Conservation (phyloP, 2,113 vertebrate species). For the Megaleporinus macrocephalus region DNA sequence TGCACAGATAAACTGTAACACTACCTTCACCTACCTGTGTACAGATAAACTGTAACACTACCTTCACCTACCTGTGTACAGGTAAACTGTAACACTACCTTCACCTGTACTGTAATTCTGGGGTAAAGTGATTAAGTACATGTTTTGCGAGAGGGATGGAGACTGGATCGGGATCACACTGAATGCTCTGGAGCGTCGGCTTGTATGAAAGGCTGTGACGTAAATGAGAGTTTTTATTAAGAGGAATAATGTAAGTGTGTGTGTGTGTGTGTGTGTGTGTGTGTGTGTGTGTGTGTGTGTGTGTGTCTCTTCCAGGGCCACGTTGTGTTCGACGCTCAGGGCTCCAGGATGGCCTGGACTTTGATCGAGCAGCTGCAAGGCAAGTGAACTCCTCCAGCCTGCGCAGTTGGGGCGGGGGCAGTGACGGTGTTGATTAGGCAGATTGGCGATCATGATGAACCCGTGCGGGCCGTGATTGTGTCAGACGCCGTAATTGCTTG, state of each 20-base stretch:
- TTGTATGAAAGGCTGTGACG: not conserved
- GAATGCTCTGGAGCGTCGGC: too few species aligned
- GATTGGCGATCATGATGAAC: not conserved
- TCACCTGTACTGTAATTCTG: too few species aligned
- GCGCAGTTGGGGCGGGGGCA: not conserved
- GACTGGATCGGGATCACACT: not conserved
- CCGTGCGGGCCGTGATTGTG: not conserved
- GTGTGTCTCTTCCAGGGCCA: constrained; percentile 81
- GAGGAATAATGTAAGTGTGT: not conserved
- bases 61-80: too few species aligned
- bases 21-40: too few species aligned
- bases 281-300: constrained; percentile 10
- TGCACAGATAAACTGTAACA: too few species aligned
- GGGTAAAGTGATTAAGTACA: too few species aligned
- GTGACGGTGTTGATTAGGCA: not conserved
- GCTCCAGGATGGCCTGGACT: constrained; percentile 97
- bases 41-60: too few species aligned
- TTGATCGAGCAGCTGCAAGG: constrained; percentile 96
- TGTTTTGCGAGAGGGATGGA: not conserved
- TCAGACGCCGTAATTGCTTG: constrained; percentile 7
- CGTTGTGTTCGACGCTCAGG: constrained; percentile 95
- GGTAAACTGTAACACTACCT: too few species aligned
- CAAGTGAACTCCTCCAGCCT: constrained; percentile 56
- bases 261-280: not conserved
- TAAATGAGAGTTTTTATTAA: not conserved